Conservation (phyloP, 2,113 vertebrate genomes). For the Larimichthys polyactis region DNA sequence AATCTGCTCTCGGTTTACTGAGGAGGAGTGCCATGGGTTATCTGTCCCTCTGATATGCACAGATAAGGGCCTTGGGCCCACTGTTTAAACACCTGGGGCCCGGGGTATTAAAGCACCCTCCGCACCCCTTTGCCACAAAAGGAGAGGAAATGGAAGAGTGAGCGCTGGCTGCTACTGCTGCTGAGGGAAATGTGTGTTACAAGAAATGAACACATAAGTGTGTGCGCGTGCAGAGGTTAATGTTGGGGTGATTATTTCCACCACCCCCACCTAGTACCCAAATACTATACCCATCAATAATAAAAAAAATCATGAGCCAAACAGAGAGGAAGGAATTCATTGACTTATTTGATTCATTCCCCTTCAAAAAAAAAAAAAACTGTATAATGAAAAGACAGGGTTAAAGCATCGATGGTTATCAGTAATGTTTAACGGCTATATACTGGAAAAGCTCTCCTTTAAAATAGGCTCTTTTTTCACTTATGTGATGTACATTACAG, state of each 20-base stretch:
- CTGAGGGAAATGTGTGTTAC: slow-evolving; percentile 45
- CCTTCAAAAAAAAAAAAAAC: slow-evolving; percentile 6
- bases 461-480: slow-evolving; percentile 68
- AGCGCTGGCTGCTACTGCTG: slow-evolving; percentile 44
- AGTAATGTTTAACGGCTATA: slow-evolving; percentile 71
- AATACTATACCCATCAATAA: slow-evolving; percentile 37
- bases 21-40: slow-evolving; percentile 87
- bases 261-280: slow-evolving; percentile 15
- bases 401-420: slow-evolving; percentile 59
- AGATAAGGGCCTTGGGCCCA: slow-evolving; percentile 84
- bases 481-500: slow-evolving; percentile 79
- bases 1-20: slow-evolving; percentile 82
- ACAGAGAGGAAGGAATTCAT: slow-evolving; percentile 26
- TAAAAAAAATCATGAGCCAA: slow-evolving; percentile 29
- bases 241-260: slow-evolving; percentile 47
- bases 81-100: slow-evolving; percentile 83
- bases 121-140: slow-evolving; percentile 61
- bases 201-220: slow-evolving; percentile 61
- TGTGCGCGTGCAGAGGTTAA: slow-evolving; percentile 61
- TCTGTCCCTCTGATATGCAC: slow-evolving; percentile 86
- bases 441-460: slow-evolving; percentile 56
- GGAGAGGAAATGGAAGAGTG: slow-evolving; percentile 74
- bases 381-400: slow-evolving; percentile 33
- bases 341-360: slow-evolving; percentile 33
- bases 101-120: slow-evolving; percentile 71